A percentile compares a stretch with the other conserved stretches of the same genome.
These are phyloP conservation scores for Drosophila paranaensis DNA, from an alignment of 2,888 invertebrate genomes.

Conservation along the genomic window DNA sequence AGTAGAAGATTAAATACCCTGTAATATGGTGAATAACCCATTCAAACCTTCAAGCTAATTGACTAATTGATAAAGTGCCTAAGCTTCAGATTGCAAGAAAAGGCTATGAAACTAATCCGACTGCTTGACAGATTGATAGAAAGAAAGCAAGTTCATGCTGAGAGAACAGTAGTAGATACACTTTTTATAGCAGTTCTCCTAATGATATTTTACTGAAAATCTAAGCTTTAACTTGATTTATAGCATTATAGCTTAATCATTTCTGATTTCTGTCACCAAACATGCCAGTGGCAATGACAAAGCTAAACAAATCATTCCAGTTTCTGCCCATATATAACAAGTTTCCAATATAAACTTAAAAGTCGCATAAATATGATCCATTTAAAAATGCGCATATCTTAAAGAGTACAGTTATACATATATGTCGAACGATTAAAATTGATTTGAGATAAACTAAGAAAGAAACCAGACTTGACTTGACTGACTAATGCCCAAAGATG, in stretches of 20 bases:
- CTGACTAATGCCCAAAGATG: constrained; percentile 25
- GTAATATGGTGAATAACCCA: too few relatives aligned
- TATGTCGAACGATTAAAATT: neutral
- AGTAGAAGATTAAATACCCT: too few relatives aligned
- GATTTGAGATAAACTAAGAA: neutral
- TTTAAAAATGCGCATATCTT: neutral
- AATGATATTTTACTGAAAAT: too few relatives aligned
- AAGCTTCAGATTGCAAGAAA: too few relatives aligned
- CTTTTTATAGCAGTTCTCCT: too few relatives aligned
- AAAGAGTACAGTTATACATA: constrained; percentile 3
- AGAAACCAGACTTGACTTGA: neutral
- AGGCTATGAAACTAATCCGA: too few relatives aligned
- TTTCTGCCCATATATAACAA: neutral
- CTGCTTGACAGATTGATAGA: too few relatives aligned
- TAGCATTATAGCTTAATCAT: neutral
- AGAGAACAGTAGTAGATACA: too few relatives aligned
- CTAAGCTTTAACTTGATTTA: too few relatives aligned
- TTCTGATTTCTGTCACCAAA: neutral
- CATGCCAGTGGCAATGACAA: neutral
- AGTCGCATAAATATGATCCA: neutral
- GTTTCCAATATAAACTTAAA: neutral
- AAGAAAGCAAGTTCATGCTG: too few relatives aligned
- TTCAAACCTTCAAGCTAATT: too few relatives aligned
- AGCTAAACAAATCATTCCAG: neutral
- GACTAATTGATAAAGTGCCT: too few relatives aligned